Conservation (phyloP, 2,888 invertebrate genomes). For the Rhagophthalmus giganteus region DNA sequence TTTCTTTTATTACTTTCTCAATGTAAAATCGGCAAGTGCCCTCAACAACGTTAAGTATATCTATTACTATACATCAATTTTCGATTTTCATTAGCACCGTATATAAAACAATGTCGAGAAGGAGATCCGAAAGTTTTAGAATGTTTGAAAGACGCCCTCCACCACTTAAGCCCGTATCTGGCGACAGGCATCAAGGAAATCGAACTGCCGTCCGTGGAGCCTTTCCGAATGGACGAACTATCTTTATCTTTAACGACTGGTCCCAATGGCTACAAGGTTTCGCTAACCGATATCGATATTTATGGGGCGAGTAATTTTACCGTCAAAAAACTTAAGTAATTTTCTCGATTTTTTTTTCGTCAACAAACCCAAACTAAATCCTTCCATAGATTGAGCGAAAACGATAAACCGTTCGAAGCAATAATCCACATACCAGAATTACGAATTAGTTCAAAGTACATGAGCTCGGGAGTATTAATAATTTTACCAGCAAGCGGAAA, state of each 20-base stretch:
- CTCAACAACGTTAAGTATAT: no score
- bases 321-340: conserved; percentile 62
- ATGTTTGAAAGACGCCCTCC: conserved; percentile 62
- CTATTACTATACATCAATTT: no score
- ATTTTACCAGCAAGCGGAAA: conserved; percentile 73
- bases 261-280: conserved; percentile 63
- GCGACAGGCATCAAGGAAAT: conserved; percentile 66
- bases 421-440: conserved; percentile 66
- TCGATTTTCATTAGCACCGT: no score
- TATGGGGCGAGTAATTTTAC: conserved; percentile 67
- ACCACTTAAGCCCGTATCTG: conserved; percentile 63
- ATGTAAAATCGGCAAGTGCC: no score
- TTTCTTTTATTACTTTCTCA: no score
- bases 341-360: conserved; percentile 2
- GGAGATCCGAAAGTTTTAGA: conserved; percentile 63
- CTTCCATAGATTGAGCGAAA: conserved; percentile 57
- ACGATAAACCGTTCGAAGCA: conserved; percentile 68
- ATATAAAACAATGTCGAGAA: conserved; percentile 69
- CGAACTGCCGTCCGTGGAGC: conserved; percentile 68
- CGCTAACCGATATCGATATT: conserved; percentile 62
- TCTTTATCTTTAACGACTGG: conserved; percentile 62
- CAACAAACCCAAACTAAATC: background rate
- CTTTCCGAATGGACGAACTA: conserved; percentile 65
- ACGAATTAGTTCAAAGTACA: conserved; percentile 67
- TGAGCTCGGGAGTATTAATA: conserved; percentile 69